phyloP scores from a whole-genome alignment of 2,113 vertebrate genomes.

The Clarias macrocephalus region DNA sequence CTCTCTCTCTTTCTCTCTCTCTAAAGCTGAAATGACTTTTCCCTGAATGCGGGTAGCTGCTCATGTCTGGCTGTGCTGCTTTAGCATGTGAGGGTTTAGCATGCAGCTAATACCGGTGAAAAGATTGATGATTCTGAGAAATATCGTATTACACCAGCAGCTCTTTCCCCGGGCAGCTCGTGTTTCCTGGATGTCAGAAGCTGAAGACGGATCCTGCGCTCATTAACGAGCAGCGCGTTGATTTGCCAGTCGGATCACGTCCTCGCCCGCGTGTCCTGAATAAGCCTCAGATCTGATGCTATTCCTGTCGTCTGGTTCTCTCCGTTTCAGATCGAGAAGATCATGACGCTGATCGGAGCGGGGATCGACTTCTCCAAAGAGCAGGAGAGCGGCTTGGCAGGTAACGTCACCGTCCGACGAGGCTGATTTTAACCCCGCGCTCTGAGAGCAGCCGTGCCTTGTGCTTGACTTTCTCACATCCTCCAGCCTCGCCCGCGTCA shows the following conservation, averaged over 20 bases:
- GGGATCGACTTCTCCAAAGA: conserved; percentile 96
- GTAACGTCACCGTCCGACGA: conserved; percentile 61
- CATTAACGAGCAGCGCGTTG: conserved; percentile 5
- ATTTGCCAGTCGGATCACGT: conserved; percentile 5
- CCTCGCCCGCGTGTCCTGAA: not conserved
- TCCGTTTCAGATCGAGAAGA: conserved; percentile 92
- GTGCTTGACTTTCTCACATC: not conserved
- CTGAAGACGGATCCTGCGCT: not conserved
- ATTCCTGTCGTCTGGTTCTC: conserved; percentile 19
- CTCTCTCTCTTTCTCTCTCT: not conserved
- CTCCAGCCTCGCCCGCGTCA: not conserved
- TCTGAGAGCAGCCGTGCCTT: not conserved
- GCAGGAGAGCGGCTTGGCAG: conserved; percentile 85
- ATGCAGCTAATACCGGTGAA: not conserved
- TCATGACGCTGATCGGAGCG: conserved; percentile 97
- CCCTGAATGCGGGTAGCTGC: not conserved
- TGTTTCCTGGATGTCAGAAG: not conserved
- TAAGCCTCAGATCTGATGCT: not conserved
- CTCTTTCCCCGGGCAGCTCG: not conserved
- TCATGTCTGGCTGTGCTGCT: not conserved
- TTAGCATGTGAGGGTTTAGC: conserved; percentile 20
- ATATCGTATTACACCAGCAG: not conserved
- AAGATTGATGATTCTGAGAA: not conserved
- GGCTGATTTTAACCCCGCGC: not conserved
- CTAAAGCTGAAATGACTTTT: not conserved